These are phyloP conservation scores for Sula dactylatra DNA, from an alignment of 2,113 vertebrate species.

Conservation along the genomic window DNA sequence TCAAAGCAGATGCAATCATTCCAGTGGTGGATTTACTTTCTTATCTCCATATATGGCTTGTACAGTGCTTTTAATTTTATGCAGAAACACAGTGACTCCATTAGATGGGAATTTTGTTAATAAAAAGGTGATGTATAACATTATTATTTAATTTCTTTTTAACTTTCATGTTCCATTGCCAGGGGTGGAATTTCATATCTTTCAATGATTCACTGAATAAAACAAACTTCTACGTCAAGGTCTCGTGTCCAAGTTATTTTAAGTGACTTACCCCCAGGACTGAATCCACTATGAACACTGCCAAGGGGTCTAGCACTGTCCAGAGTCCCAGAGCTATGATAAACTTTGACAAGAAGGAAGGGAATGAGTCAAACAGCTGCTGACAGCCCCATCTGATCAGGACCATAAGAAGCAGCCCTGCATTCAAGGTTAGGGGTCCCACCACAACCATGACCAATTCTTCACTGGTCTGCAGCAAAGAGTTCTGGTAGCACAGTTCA, in stretches of 20 bases:
- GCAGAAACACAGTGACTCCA: constrained; percentile 24
- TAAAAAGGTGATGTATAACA: constrained; percentile 48
- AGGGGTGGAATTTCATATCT: constrained; percentile 54
- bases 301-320: constrained; percentile 94
- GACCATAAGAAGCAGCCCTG: constrained; percentile 82
- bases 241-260: constrained; percentile 86
- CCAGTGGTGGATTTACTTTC: background rate
- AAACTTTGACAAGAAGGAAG: constrained; percentile 94
- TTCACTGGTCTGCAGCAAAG: constrained; percentile 82
- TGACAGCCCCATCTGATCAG: constrained; percentile 97
- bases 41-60: constrained; percentile 33
- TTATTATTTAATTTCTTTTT: constrained; percentile 61
- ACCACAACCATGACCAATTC: constrained; percentile 85
- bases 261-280: constrained; percentile 98
- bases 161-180: constrained; percentile 40
- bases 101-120: constrained; percentile 47
- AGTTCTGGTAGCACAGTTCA: constrained; percentile 88
- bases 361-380: constrained; percentile 88
- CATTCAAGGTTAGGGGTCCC: constrained; percentile 89
- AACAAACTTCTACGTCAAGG: constrained; percentile 84
- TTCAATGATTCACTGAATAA: constrained; percentile 72
- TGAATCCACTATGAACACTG: constrained; percentile 89
- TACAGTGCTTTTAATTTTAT: constrained; percentile 39
- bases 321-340: constrained; percentile 93
- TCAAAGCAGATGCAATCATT: constrained; percentile 21